A percentile compares a stretch with the other conserved stretches of the same genome.
phyloP scores from a whole-genome alignment of 2,113 vertebrate genomes.

The Neopipo cinnamomea region DNA sequence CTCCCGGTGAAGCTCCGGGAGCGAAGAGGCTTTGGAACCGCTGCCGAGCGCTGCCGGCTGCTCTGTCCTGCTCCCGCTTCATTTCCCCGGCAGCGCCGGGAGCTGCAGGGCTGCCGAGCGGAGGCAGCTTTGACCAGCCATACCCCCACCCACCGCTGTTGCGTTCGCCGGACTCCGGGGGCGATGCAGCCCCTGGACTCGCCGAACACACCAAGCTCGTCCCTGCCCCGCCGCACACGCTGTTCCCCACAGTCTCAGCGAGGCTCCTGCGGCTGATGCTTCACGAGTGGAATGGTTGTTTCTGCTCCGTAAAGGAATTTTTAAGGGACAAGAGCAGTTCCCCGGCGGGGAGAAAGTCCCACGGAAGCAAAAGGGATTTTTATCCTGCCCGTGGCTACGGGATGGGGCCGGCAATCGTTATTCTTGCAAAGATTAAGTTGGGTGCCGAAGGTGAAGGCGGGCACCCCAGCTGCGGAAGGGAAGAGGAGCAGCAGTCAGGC shows the following conservation, averaged over 20 bases:
- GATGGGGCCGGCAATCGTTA: conserved; percentile 3
- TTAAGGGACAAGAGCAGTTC: neutral
- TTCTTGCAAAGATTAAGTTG: neutral
- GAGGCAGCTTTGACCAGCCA: neutral
- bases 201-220: neutral
- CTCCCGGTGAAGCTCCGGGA: neutral
- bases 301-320: neutral
- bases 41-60: neutral
- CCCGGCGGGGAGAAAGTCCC: neutral
- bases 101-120: neutral
- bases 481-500: neutral
- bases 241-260: neutral
- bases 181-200: neutral
- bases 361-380: neutral
- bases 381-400: neutral
- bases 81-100: neutral
- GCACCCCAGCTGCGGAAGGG: neutral
- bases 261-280: neutral
- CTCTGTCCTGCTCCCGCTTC: neutral
- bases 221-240: neutral
- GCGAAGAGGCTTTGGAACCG: neutral
- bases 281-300: neutral
- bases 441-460: neutral
- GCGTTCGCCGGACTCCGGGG: neutral
- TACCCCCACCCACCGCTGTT: neutral